phyloP scores from a whole-genome alignment of 2,797 vertebrate genomes.

The Silurus aristotelis region DNA sequence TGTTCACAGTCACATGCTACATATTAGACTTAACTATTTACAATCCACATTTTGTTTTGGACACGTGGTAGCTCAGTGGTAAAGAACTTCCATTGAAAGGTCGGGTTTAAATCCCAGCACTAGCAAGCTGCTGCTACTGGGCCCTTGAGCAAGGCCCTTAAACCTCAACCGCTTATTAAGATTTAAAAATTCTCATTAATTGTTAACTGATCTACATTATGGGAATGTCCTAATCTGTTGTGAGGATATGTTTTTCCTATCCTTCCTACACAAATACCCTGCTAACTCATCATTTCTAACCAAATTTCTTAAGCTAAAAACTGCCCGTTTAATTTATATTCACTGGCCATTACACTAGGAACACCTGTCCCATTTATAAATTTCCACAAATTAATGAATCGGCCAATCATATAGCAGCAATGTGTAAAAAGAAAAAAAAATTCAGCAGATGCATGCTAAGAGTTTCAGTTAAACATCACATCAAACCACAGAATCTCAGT shows the following conservation, averaged over 20 bases:
- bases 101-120: too few relatives aligned
- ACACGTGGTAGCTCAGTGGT: too few relatives aligned
- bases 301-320: background rate
- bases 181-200: too few relatives aligned
- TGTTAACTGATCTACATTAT: background rate
- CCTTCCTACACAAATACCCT: background rate
- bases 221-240: background rate
- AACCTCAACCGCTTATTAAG: too few relatives aligned
- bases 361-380: background rate
- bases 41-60: too few relatives aligned
- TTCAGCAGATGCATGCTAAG: background rate
- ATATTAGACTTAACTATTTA: background rate
- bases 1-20: background rate
- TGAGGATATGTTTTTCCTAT: background rate
- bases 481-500: background rate
- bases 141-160: too few relatives aligned
- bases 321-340: background rate
- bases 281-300: background rate
- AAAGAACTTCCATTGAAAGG: too few relatives aligned
- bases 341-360: background rate
- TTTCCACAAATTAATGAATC: background rate
- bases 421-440: background rate
- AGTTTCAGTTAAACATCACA: background rate
- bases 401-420: background rate
- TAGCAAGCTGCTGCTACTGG: too few relatives aligned